Percentiles rank a stretch among this genome's conserved stretches.
phyloP scores from a whole-genome alignment of 2,113 vertebrate species.

The Ctenodactylus gundi region DNA sequence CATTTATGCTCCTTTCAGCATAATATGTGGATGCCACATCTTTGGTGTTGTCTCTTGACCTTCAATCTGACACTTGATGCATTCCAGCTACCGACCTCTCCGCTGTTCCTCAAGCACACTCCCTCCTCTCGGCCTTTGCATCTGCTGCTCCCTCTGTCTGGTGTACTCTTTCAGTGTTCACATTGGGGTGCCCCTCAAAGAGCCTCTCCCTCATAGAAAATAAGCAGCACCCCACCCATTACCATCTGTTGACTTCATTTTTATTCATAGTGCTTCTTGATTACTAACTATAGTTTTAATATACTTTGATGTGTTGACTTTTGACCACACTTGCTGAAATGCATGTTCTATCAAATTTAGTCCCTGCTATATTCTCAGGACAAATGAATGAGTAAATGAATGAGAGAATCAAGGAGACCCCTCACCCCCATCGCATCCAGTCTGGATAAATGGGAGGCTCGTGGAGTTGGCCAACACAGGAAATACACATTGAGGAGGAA shows the following conservation, averaged over 20 bases:
- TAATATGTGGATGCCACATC: neutral
- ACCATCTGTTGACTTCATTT: neutral
- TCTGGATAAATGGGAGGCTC: neutral
- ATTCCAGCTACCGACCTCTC: neutral
- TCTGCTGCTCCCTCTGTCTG: neutral
- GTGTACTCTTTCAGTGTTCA: neutral
- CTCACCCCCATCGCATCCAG: neutral
- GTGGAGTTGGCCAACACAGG: neutral
- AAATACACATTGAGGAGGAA: neutral
- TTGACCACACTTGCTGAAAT: neutral
- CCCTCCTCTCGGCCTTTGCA: neutral
- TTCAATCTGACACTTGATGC: neutral
- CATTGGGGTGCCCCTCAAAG: neutral
- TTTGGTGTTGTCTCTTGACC: neutral
- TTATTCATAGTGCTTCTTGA: neutral
- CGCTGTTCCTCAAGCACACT: neutral
- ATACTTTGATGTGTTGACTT: neutral
- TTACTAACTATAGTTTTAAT: neutral
- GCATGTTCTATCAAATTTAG: neutral
- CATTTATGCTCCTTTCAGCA: neutral
- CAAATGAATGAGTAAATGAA: neutral
- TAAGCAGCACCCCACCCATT: neutral
- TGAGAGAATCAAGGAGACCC: neutral
- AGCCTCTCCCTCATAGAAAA: neutral
- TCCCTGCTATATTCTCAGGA: neutral